These are phyloP conservation scores for Ptychobarbus kaznakovi DNA, from an alignment of 2,797 vertebrate species.

Conservation along the genomic window DNA sequence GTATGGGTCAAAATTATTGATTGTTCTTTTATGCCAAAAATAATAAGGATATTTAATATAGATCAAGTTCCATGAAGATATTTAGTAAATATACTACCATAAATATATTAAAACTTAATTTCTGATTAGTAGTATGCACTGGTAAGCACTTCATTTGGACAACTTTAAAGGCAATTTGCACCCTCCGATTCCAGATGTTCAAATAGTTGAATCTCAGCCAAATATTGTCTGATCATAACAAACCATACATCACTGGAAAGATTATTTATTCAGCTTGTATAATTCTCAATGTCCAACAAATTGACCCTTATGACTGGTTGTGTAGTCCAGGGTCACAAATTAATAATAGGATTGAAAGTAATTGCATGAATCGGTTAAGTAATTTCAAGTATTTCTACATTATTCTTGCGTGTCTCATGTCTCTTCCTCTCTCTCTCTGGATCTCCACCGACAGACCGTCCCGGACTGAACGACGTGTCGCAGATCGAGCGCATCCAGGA, in stretches of 20 bases:
- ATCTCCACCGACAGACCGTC: conserved; percentile 81
- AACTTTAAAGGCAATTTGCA: not conserved
- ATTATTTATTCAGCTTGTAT: no score
- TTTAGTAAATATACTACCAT: not conserved
- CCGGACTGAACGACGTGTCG: conserved; percentile 86
- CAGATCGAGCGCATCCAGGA: conserved; percentile 93
- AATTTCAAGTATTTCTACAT: not conserved
- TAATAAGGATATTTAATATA: not conserved
- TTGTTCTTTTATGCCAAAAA: not conserved
- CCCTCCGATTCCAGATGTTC: not conserved
- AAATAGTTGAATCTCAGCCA: not conserved
- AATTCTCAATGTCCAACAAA: not conserved
- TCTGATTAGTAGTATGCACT: no score
- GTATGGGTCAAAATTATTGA: not conserved
- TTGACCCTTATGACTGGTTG: not conserved
- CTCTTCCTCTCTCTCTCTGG: conserved; percentile 36
- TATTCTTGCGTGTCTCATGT: not conserved
- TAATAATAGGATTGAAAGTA: not conserved
- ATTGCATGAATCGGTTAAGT: not conserved
- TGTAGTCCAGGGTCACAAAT: not conserved
- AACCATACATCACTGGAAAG: not conserved
- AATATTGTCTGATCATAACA: not conserved
- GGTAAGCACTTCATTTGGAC: not conserved
- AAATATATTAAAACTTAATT: not conserved
- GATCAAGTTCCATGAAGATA: not conserved